phyloP scores from a whole-genome alignment of 2,888 invertebrate genomes.

The Drosophila lacicola region DNA sequence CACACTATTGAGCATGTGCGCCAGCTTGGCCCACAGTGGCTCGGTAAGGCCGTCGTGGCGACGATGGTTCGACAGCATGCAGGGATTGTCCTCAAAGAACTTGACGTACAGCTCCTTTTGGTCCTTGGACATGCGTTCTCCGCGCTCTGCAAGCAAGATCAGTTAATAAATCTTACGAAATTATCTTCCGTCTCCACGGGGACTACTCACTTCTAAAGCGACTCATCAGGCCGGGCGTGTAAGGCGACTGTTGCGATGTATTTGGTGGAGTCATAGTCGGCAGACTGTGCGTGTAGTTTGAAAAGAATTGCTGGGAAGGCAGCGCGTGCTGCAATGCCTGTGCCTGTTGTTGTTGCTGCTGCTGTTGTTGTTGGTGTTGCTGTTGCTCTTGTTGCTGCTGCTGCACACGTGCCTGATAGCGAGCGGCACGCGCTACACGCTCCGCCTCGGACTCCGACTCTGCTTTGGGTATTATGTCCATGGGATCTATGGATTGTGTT shows the following conservation, averaged over 20 bases:
- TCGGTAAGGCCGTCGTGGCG: constrained; percentile 80
- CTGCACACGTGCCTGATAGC: constrained; percentile 63
- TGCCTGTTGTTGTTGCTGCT: constrained; percentile 55
- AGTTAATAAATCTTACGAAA: not conserved
- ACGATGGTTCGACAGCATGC: constrained; percentile 81
- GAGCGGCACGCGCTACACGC: constrained; percentile 53
- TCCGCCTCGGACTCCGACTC: constrained; percentile 75
- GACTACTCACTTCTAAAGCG: constrained; percentile 76
- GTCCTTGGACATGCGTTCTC: constrained; percentile 83
- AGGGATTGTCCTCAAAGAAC: constrained; percentile 82
- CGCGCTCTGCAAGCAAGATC: constrained; percentile 69
- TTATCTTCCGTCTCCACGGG: not conserved
- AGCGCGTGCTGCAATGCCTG: constrained; percentile 61
- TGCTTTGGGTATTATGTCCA: constrained; percentile 82
- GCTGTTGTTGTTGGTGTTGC: constrained; percentile 57
- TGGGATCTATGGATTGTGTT: constrained; percentile 82
- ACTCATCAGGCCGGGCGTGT: constrained; percentile 77
- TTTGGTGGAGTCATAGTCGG: constrained; percentile 62
- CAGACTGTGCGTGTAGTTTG: constrained; percentile 66
- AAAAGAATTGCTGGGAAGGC: constrained; percentile 65
- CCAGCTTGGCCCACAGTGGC: constrained; percentile 79
- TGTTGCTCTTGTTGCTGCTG: constrained; percentile 64
- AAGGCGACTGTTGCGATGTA: constrained; percentile 71
- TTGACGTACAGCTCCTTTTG: constrained; percentile 82
- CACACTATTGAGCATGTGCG: constrained; percentile 79